These are phyloP conservation scores for Cephonodes hylas DNA, from an alignment of 2,888 invertebrate species.

Conservation along the genomic window DNA sequence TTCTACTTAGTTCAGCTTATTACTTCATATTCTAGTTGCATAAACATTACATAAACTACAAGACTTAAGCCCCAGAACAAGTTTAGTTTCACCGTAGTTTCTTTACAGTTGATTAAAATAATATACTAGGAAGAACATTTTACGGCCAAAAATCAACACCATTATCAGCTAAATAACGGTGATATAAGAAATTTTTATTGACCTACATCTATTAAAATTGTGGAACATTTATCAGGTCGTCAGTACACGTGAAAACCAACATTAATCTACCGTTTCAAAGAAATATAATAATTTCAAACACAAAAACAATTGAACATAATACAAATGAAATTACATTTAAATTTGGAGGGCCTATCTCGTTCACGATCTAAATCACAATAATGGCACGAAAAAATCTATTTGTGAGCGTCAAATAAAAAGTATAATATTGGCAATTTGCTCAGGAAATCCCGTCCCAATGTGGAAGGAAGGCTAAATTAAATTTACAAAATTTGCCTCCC, in stretches of 20 bases:
- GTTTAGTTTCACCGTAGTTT: too few relatives aligned
- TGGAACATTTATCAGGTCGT: too few relatives aligned
- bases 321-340: background rate
- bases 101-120: too few relatives aligned
- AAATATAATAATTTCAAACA: too few relatives aligned
- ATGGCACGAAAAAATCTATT: constrained; percentile 4
- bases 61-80: background rate
- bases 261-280: too few relatives aligned
- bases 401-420: background rate
- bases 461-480: constrained; percentile 11
- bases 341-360: constrained; percentile 1
- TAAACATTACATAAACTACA: background rate
- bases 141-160: too few relatives aligned
- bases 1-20: background rate
- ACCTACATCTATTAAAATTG: too few relatives aligned
- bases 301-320: background rate
- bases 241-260: too few relatives aligned
- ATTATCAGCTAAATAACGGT: too few relatives aligned
- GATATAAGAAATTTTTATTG: too few relatives aligned
- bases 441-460: constrained; percentile 10
- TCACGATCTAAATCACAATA: constrained; percentile 14
- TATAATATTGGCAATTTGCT: constrained; percentile 3
- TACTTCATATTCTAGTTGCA: background rate
- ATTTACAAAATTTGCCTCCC: constrained; percentile 9
- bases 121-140: too few relatives aligned